Conservation (phyloP, 1,140 invertebrate species). For the Anastrepha obliqua region DNA sequence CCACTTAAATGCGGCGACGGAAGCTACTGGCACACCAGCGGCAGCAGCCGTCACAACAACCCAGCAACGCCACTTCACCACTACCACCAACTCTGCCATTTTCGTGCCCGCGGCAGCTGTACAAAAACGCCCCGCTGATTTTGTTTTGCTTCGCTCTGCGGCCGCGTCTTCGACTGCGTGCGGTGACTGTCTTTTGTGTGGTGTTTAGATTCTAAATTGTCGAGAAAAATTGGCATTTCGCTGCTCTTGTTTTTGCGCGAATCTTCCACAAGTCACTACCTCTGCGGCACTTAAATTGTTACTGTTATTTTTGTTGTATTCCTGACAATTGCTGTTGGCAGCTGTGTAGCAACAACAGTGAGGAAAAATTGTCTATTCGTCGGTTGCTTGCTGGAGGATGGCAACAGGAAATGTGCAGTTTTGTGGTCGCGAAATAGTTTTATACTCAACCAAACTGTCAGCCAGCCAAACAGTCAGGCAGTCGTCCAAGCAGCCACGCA, state of each 20-base stretch:
- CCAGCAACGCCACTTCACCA: background rate
- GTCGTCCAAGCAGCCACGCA: background rate
- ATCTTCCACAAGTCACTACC: background rate
- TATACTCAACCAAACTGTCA: background rate
- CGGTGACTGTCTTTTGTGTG: background rate
- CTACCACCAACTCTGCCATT: background rate
- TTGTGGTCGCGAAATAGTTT: background rate
- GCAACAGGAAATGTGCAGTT: constrained; percentile 34
- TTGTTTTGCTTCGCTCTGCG: background rate
- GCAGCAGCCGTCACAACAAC: background rate
- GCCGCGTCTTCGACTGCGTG: background rate
- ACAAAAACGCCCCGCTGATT: constrained; percentile 40
- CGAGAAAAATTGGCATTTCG: constrained; percentile 45
- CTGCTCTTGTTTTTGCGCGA: constrained; percentile 39
- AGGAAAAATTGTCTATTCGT: background rate
- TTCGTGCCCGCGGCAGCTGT: background rate
- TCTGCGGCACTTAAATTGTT: constrained; percentile 7
- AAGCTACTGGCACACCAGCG: background rate
- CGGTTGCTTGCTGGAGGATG: background rate
- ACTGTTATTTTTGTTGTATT: background rate
- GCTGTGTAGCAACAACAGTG: background rate
- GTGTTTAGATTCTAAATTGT: constrained; percentile 47
- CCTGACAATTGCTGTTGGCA: constrained; percentile 39
- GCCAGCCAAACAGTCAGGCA: background rate
- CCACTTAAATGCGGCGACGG: constrained; percentile 16